Evolutionary conservation across 2,888 invertebrate genomes (phyloP), one percentile per base, ranked within the genome.

Genomic region (Synergus umbraculus): DNA sequence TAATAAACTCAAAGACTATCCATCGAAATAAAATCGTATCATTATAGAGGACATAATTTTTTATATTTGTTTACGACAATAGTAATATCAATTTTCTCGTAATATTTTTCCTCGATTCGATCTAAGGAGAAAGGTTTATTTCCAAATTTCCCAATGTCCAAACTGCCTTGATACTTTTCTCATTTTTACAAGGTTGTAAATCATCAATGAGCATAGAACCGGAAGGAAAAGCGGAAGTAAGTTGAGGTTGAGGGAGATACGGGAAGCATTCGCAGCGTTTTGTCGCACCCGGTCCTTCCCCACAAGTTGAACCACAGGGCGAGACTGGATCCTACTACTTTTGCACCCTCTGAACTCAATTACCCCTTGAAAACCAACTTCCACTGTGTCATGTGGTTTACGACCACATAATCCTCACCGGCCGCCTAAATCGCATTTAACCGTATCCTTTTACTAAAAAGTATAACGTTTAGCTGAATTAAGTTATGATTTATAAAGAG

Each of bases 281-380:
- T 83, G 81, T 82, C 84, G 80, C 29, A 49, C 49, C 69, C 46
- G 69, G 69, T 49, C 22, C 67, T n/a, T 49, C 46, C 69, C 69
- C 69, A 49, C 69, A 69, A 69, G 69, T 69, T 69, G 49, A 49
- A 69, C 69, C 69, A 29, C 69, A 69, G 69, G 49, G 60, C 41
- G 73, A 44, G 54, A 69, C 67, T 46, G 69, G 58, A 78, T 78
- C 78, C 49, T 77, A 69, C 76, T 76, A 83, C 81, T 88, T 89
- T 83, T 85, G 84, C 84, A 86, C 86, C 86, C 81, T 87, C 84
- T 81, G 85, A 89, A 89, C 87, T 89, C 87, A 88, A 89, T 89
- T 88, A 88, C 86, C 86, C 83, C 85, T 82, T 81, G 78, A 78
- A 85, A 88, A 88, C 87, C 87, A 88, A 88, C 87, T 89, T 86